Base-by-base conservation (phyloP, 2,113 vertebrate genomes). In the Lamprologus ornatipinnis region DNA sequence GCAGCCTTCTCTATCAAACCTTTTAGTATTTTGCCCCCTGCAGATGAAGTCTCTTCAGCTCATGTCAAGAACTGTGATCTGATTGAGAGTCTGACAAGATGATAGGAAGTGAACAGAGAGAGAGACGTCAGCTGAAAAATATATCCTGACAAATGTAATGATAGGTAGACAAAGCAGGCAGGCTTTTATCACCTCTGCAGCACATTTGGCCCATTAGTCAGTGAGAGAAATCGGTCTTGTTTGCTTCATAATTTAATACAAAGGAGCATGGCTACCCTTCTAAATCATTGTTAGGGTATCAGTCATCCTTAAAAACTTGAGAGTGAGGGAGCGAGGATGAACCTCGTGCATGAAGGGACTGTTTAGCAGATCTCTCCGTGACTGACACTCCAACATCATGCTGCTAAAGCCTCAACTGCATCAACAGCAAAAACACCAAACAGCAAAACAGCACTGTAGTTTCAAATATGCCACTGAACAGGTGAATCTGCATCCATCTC, bases 191-290 rank as follows among this genome's bases (percentile, higher is more conserved):
- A 84, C 45, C 49, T 60, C 37, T 37, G 4, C 12, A 28, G 37
- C 54, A 53, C 26, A 31, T 85, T 58, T 4, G 10, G 11, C 13
- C 33, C 80, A 73, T 87, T 65, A 73, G 82, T 91, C 81, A 81
- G 31, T 2, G 11, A 28, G 35, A 68, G 80, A 42, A 28, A 85
- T 4, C 6, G 75, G 49, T 13, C 6, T 45, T 10, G 2, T 85
- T 81, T 83, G 35, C 17, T 80, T 91, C 79, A 90, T 91, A 51
- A 82, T 91, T 89, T 19, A 81, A 80, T 81, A 83, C 70, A 81
- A 82, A 40, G 12, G 21, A 70, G 57, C 81, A 63, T 40, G 70
- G 80, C 35, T 17, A 7, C 19, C 17, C 6, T 31, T 54, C 78
- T 92, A 65, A 82, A 88, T 91, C 84, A 73, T 5, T 13, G 15